These are phyloP conservation scores for Villa cingulata DNA, from an alignment of 2,888 invertebrate species.

Conservation along the genomic window DNA sequence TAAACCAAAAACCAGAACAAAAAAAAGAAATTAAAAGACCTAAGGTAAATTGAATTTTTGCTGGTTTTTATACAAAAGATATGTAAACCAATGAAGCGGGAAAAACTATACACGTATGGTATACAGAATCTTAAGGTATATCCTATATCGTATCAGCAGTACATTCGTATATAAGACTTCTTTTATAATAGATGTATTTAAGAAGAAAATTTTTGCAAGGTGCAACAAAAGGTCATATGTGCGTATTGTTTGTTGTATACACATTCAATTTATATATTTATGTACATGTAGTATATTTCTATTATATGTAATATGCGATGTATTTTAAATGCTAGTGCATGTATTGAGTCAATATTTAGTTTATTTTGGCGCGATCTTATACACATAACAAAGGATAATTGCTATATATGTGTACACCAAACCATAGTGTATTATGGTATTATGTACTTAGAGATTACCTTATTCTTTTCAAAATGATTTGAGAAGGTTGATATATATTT, in stretches of 20 bases:
- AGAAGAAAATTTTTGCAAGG: slow-evolving; percentile 5
- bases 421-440: no score
- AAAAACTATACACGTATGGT: background rate
- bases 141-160: no score
- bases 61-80: background rate
- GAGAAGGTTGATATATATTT: no score
- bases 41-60: background rate
- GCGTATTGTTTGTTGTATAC: no score
- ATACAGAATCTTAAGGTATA: background rate
- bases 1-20: no score
- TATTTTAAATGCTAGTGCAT: background rate
- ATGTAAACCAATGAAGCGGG: background rate
- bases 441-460: no score
- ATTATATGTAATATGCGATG: background rate
- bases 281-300: background rate
- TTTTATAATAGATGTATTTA: background rate
- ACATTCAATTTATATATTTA: no score
- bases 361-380: slow-evolving; percentile 1
- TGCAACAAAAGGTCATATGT: background rate
- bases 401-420: background rate
- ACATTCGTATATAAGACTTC: background rate
- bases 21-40: background rate
- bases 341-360: background rate
- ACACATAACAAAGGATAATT: background rate
- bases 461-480: no score